Evolutionary conservation across 2,113 vertebrate species (phyloP).

Genomic region (Elanus axillaris): DNA sequence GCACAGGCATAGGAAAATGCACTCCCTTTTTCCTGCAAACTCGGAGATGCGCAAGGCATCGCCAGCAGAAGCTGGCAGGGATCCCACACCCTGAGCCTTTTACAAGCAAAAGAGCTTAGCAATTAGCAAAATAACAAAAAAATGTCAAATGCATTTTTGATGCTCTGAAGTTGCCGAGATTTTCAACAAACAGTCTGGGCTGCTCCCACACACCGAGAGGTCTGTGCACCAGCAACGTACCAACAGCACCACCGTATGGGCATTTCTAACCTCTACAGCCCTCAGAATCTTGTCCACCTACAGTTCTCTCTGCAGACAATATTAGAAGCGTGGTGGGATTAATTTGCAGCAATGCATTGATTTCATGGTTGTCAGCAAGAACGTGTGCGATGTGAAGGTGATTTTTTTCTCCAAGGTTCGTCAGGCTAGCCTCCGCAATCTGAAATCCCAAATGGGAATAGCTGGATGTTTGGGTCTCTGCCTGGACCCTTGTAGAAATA

Average conservation of each 20-base stretch:
- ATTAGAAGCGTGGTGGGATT: neutral
- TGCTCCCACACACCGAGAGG: neutral
- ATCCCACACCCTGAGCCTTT: neutral
- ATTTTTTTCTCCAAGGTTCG: neutral
- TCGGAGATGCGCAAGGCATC: rapidly evolving
- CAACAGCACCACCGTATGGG: slow-evolving; percentile 60
- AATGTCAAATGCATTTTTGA: slow-evolving; percentile 34
- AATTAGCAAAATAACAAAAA: slow-evolving; percentile 63
- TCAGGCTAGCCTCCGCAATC: neutral
- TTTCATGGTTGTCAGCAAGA: neutral
- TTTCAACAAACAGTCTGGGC: slow-evolving; percentile 44
- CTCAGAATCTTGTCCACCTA: neutral
- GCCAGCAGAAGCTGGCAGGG: neutral
- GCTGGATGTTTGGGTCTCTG: neutral
- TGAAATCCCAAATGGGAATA: neutral
- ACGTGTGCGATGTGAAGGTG: neutral
- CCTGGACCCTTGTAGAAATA: neutral
- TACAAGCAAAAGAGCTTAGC: slow-evolving; percentile 16
- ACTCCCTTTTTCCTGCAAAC: neutral
- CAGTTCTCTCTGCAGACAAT: rapidly evolving
- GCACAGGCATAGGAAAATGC: neutral
- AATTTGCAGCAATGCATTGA: neutral
- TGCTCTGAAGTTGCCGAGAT: slow-evolving; percentile 21
- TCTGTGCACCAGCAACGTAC: neutral
- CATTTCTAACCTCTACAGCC: neutral